Base-by-base conservation (phyloP, 2,888 invertebrate species). In the Criorhina ranunculi region DNA sequence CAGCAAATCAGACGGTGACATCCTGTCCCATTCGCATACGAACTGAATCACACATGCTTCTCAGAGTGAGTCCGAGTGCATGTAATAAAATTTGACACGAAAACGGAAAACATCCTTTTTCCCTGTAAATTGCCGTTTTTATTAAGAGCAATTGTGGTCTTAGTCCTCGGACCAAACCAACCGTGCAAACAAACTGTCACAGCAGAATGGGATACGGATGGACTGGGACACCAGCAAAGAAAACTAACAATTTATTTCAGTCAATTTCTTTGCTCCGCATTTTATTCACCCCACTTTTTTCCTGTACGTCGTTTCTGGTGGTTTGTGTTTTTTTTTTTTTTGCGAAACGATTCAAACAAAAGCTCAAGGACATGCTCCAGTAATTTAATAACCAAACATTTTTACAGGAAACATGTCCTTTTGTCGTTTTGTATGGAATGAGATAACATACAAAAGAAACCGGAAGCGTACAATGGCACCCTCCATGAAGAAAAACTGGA, bases 371-470 rank as follows among this genome's bases (percentile, higher is more conserved):
- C 64, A 83, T 83, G 83, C 83, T 83, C 44, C 64, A 83, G 83
- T 79, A 83, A 83, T 83, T 83, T 79, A 83, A 83, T 83, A 83
- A 79, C 79, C 79, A 83, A 83, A 83, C 79, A 83, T 79, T 83
- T 83, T 79, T 73, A 73, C 82, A 83, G 79, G 73, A 83, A 83
- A 51, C 67, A 59, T 79, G 69, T 83, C 79, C 79, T 79, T 83
- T 83, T 83, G 79, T 83, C 66, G 67, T 80, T 66, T 60, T 69
- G 46, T 49, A 69, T 49, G 69, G 79, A 59, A 79, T 51, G 64
- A 79, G 79, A 79, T 57, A 57, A 62, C 40, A 76, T 49, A 73
- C 79, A 79, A 79, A 83, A 57, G 73, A 69, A 79, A 69, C 79
- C 67, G 79, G 79, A 83, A 83, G 69, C 73, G 24, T 51, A 69